Evolutionary conservation across 2,113 vertebrate genomes (phyloP), one percentile per base, ranked within the genome.

Genomic region (Fulmarus glacialis): DNA sequence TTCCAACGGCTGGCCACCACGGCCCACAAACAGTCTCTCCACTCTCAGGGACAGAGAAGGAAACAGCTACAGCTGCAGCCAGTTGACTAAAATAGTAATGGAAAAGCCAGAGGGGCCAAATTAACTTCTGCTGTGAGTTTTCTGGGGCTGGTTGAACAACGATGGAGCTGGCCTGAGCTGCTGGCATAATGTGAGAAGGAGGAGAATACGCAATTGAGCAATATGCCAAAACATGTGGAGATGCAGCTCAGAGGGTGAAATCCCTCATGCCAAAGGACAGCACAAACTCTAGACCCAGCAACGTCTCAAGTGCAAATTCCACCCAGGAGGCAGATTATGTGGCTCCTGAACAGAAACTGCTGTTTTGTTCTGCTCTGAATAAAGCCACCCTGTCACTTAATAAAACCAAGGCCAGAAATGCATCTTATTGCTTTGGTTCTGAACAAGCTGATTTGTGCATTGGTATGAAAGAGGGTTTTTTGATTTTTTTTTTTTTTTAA

Each of bases 1-100:
- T 3, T 42, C 73, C 47, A 29, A 29, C 0, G 12, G 15, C 5
- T 36, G 62, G 13, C 58, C 85, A 53, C 77, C 66, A n/a, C 34
- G 16, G 8, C 62, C 55, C 32, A 43, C 68, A 6, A 1, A 2
- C n/a, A 0, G 1, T 19, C 4, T 1, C 55, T 62, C 71, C 10
- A 4, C 45, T 21, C 48, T 10, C 8, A 26, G 43, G 36, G 12
- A 13, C 14, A 4, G 59, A n/a, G 59, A 36, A 64, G 50, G 9
- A 81, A 89, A 32, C 30, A 15, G 18, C 62, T 24, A 17, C 52
- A 79, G 71, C 47, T 80, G 84, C 30, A 64, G 22, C 38, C 34
- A 34, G 24, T 5, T 38, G 34, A 8, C 11, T 45, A 2, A 92
- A 94, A 87, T n/a, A 70, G 47, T 0, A 5, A 22, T 21, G 55